Base-by-base conservation (phyloP, 2,113 vertebrate genomes). In the Canis aureus region DNA sequence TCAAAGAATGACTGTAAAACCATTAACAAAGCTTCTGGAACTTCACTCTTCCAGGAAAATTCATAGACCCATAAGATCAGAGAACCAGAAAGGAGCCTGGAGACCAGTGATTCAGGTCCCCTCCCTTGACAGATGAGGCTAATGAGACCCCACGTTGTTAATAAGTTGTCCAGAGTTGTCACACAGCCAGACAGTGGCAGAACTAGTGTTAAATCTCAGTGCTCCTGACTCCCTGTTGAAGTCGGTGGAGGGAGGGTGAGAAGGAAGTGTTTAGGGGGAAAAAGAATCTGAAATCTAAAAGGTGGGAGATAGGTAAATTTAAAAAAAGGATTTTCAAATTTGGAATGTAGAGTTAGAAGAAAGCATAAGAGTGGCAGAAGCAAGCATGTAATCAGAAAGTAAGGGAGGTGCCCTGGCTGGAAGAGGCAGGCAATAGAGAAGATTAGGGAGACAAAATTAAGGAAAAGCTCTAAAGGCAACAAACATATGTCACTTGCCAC, bases 171-270 rank as follows among this genome's bases (percentile, higher is more conserved):
- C 38, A 57, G 93, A n/a, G 38, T 17, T 81, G 73, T 25, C 69
- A 22, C 29, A 9, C 35, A 19, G 53, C 83, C 59, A 3, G 62
- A 43, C 71, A 8, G 53, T 7, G 76, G 19, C 78, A 94, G 76
- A 83, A 55, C 5, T 53, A 64, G 17, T 15, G 8, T 43, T 25
- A 86, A 87, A 86, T 81, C n/a, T 82, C 78, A 13, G 13, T 51
- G 3, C 2, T 9, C 4, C 32, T 0, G 0, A 4, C 67, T 94
- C 92, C 67, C 27, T 73, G 3, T 55, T 95, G 23, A 94, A n/a
- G 80, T 64, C 95, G 35, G 71, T 89, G 32, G 85, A 60, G 1
- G 23, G 6, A 60, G 17, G n/a, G 12, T 57, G 0, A 66, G 11
- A 23, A 35, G 8, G 22, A 66, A 51, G 67, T 51, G 29, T 29